A percentile compares a stretch with the other conserved stretches of the same genome.
Evolutionary conservation across 1,140 invertebrate species (phyloP).

Genomic region (Littorina saxatilis): DNA sequence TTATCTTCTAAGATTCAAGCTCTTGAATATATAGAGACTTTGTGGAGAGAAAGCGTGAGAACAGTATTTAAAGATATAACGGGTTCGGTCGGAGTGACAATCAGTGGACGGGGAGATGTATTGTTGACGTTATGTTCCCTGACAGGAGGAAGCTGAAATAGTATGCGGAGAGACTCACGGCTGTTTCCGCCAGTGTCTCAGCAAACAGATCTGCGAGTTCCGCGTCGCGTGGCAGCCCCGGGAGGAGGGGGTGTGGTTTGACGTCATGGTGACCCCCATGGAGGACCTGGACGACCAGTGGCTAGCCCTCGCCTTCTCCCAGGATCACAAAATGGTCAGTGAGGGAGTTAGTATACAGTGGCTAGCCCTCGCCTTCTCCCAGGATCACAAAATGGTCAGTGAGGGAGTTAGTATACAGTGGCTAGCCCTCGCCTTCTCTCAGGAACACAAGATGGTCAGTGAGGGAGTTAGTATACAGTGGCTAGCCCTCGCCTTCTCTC

Average conservation of each 20-base stretch:
- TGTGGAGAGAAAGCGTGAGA: too few relatives aligned
- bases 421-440: slow-evolving; percentile 43
- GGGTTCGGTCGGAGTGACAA: too few relatives aligned
- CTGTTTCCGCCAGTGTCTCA: slow-evolving; percentile 37
- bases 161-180: slow-evolving; percentile 39
- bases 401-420: slow-evolving; percentile 37
- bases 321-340: slow-evolving; percentile 47
- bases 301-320: slow-evolving; percentile 43
- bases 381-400: slow-evolving; percentile 47
- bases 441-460: slow-evolving; percentile 46
- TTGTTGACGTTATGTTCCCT: too few relatives aligned
- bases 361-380: slow-evolving; percentile 43
- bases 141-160: slow-evolving; percentile 6
- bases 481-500: too few relatives aligned
- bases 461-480: too few relatives aligned
- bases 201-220: slow-evolving; percentile 31
- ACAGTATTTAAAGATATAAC: too few relatives aligned
- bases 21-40: too few relatives aligned
- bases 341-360: slow-evolving; percentile 32
- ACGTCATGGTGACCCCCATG: slow-evolving; percentile 26
- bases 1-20: too few relatives aligned
- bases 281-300: slow-evolving; percentile 21
- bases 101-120: too few relatives aligned
- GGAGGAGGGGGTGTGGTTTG: slow-evolving; percentile 42
- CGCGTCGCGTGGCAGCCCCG: slow-evolving; percentile 35